Evolutionary conservation across 2,113 vertebrate genomes (phyloP).

Genomic region (Notothenia coriiceps): DNA sequence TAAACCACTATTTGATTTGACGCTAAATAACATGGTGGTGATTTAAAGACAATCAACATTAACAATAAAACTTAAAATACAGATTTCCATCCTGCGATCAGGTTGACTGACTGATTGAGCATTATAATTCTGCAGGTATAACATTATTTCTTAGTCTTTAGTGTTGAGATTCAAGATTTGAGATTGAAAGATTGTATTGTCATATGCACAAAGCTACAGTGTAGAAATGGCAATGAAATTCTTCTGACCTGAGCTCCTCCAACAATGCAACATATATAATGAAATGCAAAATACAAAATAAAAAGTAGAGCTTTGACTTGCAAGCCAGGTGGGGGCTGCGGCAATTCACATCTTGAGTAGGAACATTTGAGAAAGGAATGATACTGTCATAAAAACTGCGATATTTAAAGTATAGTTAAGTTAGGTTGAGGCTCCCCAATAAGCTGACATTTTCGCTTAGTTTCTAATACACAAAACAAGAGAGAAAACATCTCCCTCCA

Average conservation of each 20-base stretch:
- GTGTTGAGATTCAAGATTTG: too few species aligned
- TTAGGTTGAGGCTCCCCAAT: background rate
- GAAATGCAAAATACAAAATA: too few species aligned
- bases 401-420: conserved; percentile 4
- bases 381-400: conserved; percentile 19
- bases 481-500: background rate
- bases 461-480: conserved; percentile 2
- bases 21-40: background rate
- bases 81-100: background rate
- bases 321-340: background rate
- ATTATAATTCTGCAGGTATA: background rate
- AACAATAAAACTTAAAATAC: background rate
- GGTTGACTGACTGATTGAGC: background rate
- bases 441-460: conserved; percentile 15
- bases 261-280: too few species aligned
- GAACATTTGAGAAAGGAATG: conserved; percentile 13
- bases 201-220: too few species aligned
- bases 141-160: too few species aligned
- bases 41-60: background rate
- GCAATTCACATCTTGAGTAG: conserved; percentile 11
- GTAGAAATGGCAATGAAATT: too few species aligned
- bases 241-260: too few species aligned
- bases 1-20: background rate
- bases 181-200: too few species aligned
- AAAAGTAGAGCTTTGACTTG: conserved; percentile 6